Conservation (phyloP, 2,113 vertebrate species). For the Tapirus terrestris region DNA sequence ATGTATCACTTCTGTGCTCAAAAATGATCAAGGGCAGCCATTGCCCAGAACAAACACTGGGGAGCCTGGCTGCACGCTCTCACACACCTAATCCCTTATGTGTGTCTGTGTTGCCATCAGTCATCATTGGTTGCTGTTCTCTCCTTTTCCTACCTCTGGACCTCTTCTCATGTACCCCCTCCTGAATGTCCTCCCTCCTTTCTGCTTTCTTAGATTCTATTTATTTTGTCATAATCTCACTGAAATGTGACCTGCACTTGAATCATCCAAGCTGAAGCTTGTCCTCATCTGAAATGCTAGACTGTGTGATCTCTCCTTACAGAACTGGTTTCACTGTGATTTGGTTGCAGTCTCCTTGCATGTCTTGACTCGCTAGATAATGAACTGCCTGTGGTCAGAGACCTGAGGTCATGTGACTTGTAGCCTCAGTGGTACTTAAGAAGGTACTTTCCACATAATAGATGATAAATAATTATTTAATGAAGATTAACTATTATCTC, state of each 20-base stretch:
- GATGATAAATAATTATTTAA: not conserved
- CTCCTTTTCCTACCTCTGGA: not conserved
- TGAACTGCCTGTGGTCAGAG: not conserved
- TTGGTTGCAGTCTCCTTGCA: not conserved
- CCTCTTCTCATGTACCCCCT: too few species aligned
- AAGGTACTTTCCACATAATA: not conserved
- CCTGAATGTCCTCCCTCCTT: not conserved
- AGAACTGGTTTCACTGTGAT: not conserved
- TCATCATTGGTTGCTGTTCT: not conserved
- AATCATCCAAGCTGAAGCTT: not conserved
- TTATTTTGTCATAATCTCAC: not conserved
- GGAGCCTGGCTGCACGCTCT: rapidly evolving
- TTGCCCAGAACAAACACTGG: not conserved
- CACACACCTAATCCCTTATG: rapidly evolving
- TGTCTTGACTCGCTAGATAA: not conserved
- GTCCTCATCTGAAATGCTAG: not conserved
- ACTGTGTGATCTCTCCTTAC: not conserved
- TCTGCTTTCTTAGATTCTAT: not conserved
- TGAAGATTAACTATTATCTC: not conserved
- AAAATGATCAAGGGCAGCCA: not conserved
- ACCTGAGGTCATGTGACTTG: not conserved
- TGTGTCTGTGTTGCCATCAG: too few species aligned
- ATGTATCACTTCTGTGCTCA: not conserved
- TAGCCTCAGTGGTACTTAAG: not conserved
- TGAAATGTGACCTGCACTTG: not conserved